Evolutionary conservation across 2,797 vertebrate genomes (phyloP), one percentile per base, ranked within the genome.

Genomic region (Pempheris klunzingeri): DNA sequence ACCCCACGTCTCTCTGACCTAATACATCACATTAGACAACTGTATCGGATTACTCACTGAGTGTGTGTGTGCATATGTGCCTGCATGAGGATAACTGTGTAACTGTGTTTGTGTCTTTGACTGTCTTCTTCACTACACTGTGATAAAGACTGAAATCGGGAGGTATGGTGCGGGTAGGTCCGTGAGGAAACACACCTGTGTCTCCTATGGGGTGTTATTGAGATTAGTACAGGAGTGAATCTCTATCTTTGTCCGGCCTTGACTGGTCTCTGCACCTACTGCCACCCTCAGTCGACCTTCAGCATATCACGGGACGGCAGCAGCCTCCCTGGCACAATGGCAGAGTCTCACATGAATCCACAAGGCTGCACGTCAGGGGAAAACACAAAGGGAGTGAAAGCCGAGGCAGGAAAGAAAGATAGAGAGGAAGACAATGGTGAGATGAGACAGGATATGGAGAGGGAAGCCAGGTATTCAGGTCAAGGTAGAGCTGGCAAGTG

Each of bases 261-360:
- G 24, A 34, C 58, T 20, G 60, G 53, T 65, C 52, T 61, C 63
- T 64, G 71, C 65, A 73, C 65, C 75, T 68, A 57, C 39, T 78
- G 54, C 44, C 64, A 59, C 52, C 70, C 63, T 57, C 50, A 63
- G 62, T 65, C 55, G 58, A 87, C 83, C 82, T 89, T 81, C 72
- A 77, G 69, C 60, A 55, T 58, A 49, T 82, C 65, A 69, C 61
- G 44, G 60, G 34, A 32, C 17, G 20, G 67, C 86, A 83, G 49
- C 39, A 55, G 68, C 62, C 32, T 62, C 68, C 52, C 43, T 47
- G 74, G 70, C 7, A 34, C 53, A 30, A 17, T 36, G 44, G 57
- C 72, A 71, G 64, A 78, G 60, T 67, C 59, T 46, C 11, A 10
- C 70, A 77, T 80, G 74, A 64, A 84, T 81, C 49, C 73, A 77